Evolutionary conservation across 2,888 invertebrate species (phyloP), one percentile per base, ranked within the genome.

Genomic region (Pseudococcus longispinus): DNA sequence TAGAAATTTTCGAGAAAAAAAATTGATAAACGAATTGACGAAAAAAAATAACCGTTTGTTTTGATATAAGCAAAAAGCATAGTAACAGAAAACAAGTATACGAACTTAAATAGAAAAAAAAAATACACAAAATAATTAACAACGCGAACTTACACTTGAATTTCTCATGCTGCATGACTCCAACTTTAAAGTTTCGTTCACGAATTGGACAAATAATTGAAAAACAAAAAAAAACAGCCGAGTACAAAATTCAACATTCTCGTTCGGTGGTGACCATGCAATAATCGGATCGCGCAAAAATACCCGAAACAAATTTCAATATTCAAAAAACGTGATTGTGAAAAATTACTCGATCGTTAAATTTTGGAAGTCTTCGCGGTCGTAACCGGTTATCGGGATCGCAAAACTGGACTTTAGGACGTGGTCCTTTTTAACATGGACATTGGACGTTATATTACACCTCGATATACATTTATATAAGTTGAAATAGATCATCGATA

Each of bases 71-170:
- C 46, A 82, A 42, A 80, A 82, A 82, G 37, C 23, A 26, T 23
- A 20, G 44, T 23, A 51, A 51, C 32, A 83, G 3, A 83, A 51
- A n/a, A 74, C 46, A 70, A 42, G 51, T 55, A 51, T 26, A 60
- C 60, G 20, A 55, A 32, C 29, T 26, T 37, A 60, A n/a, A 55
- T n/a, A 42, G 20, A 85, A 85, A 44, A 55, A 77, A 46, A 80
- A 26, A 86, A 18, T 51, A 86, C 46, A 51, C 86, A 86, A 80
- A 86, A 46, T 77, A 77, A 77, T 29, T 77, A 86, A 80, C 46
- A 46, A 44, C 80, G 86, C 84, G 60, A 84, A 86, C 86, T 86
- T 86, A 86, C 86, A 80, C 46, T 74, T 77, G 18, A 46, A 77
- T 51, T 80, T 74, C 74, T 80, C 86, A 80, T 80, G 44, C 51